phyloP scores from a whole-genome alignment of 2,113 vertebrate species.

The Callipepla californica region DNA sequence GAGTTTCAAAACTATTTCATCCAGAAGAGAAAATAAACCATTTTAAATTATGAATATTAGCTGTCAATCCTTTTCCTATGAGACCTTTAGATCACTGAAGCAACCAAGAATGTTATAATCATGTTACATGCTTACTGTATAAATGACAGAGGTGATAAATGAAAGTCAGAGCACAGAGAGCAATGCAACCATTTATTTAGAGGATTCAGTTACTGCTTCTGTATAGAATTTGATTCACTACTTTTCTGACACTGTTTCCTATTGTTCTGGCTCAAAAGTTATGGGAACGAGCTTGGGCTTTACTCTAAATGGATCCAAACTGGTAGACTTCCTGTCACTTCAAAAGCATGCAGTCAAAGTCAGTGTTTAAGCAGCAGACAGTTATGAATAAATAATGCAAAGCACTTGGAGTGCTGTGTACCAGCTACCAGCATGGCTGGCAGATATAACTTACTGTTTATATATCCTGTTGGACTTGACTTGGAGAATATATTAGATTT shows the following conservation, averaged over 20 bases:
- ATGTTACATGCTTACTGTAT: background rate
- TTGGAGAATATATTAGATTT: background rate
- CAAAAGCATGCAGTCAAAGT: slow-evolving; percentile 59
- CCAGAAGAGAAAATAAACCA: background rate
- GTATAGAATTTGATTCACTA: slow-evolving; percentile 33
- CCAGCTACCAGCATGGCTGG: background rate
- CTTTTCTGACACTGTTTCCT: slow-evolving; percentile 45
- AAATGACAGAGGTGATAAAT: slow-evolving; percentile 1
- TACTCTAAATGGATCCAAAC: slow-evolving; percentile 20
- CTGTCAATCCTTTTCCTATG: background rate
- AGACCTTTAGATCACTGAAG: background rate
- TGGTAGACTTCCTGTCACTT: slow-evolving; percentile 33
- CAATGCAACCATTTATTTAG: slow-evolving; percentile 22
- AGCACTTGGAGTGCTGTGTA: background rate
- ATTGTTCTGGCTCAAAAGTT: slow-evolving; percentile 40
- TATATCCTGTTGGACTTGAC: slow-evolving; percentile 4
- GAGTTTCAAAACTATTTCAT: background rate
- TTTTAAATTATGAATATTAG: slow-evolving; percentile 28
- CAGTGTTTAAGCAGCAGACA: slow-evolving; percentile 48
- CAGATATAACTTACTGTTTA: slow-evolving; percentile 34
- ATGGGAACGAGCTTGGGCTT: slow-evolving; percentile 17
- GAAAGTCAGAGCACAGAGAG: background rate
- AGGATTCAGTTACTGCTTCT: slow-evolving; percentile 57
- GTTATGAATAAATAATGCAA: slow-evolving; percentile 65
- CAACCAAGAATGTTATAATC: background rate